Base-by-base conservation (phyloP, 2,113 vertebrate genomes). In the Ailuropoda melanoleuca region DNA sequence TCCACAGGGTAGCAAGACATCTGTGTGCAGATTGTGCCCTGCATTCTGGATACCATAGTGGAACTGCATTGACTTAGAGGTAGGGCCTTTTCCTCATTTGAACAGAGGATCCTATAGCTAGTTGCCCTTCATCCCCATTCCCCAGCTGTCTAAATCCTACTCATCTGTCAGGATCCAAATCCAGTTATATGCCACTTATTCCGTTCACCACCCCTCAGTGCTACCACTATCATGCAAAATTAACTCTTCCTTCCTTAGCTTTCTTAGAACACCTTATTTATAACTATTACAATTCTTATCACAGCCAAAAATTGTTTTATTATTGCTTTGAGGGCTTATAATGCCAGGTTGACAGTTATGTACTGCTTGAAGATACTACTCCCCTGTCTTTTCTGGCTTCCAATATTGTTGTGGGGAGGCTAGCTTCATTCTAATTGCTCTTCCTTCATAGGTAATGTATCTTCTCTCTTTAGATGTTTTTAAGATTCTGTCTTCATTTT, bases 391-490 rank as follows among this genome's bases (percentile, higher is more conserved):
- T 81, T 50, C 70, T 64, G 77, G 17, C 43, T 90, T 86, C 70
- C n/a, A 53, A 2, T 95, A 26, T 53, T 68, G 11, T 90, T 66
- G 48, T 80, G 53, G 80, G 82, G 39, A 89, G 34, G 13, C 19
- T 55, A 12, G 34, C 11, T 17, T 82, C 29, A 48, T 93, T 77
- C 23, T 81, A 60, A 23, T 70, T 55, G 17, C 18, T 93, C 6
- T 31, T 62, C 26, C 14, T 95, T 88, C 37, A 60, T 12, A 58
- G 55, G 29, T 34, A 62, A 56, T 50, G 31, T 68, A 17, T 86
- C 26, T 94, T 95, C 93, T 75, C 62, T 90, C 29, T 77, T 8
- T 39, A 37, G 26, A 19, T 91, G n/a, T 60, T 93, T 56, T 95
- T 50, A 56, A 89, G 85, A 39, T 56, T 19, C 7, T 72, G 55